Evolutionary conservation across 2,888 invertebrate genomes (phyloP), one percentile per base, ranked within the genome.

Genomic region (Epinotia nisella): DNA sequence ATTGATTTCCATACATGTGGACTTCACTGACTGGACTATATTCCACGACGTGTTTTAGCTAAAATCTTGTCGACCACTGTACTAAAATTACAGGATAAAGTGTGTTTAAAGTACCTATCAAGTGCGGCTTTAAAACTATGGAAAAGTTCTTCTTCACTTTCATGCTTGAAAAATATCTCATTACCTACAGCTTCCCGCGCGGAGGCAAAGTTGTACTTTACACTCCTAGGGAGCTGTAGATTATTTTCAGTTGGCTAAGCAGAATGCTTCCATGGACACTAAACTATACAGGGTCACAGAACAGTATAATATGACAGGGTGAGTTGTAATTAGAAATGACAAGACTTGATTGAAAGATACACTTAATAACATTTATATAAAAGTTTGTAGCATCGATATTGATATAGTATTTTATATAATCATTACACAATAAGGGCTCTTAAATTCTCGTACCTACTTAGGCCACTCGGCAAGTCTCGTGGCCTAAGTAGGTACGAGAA

Each of bases 161-260:
- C 29, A 53, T 51, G 29, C 62, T 62, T 62, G 62, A 62, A 41
- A 62, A 49, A 62, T 62, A 62, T 62, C 62, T 62, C 62, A 62
- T 49, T 62, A 62, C 29, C 11, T 19, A 53, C 19, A 53, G 49
- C 62, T 62, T 62, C 51, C 24, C 41, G 45, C 4, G 29, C 24
- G 62, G 49, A 17, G 62, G 49, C 62, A 17, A 49, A 62, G 49
- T 62, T 62, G 49, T 62, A 62, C 49, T 49, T 62, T 62, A 49
- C 41, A 49, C 10, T 24, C 24, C 49, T 10, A 17, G 62, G 62
- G 29, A 49, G 62, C n/a, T 45, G 0, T 29, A 29, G 49, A 62
- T 49, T 49, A 49, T 29, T 62, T 45, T 41, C 24, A 24, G n/a
- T n/a, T 7, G 39, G 39, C 60, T 60, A 13, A 41, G 21, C 2